Conservation (phyloP, 1,140 invertebrate genomes). For the Heliconius hewitsoni region DNA sequence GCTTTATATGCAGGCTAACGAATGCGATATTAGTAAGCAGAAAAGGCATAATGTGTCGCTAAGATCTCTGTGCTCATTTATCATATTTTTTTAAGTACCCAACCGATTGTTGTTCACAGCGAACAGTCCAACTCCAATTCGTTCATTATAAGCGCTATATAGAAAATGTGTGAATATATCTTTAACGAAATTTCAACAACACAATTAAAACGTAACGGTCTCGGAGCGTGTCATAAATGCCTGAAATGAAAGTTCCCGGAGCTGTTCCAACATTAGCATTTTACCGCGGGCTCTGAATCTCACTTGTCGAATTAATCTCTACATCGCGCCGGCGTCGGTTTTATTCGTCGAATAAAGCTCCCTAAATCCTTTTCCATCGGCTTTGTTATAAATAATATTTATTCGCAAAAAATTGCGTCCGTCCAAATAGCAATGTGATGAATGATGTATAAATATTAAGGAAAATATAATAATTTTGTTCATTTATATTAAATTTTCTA, state of each 20-base stretch:
- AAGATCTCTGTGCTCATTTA: no score
- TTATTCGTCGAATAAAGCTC: constrained; percentile 7
- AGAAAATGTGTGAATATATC: not conserved
- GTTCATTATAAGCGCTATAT: no score
- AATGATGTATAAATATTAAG: not conserved
- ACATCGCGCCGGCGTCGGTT: not conserved
- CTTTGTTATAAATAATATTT: constrained; percentile 11
- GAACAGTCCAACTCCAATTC: no score
- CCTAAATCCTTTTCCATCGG: constrained; percentile 8
- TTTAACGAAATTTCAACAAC: not conserved
- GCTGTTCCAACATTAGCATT: constrained; percentile 8
- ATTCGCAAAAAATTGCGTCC: not conserved
- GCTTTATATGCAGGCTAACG: no score
- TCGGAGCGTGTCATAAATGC: not conserved
- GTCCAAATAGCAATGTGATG: not conserved
- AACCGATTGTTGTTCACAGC: no score
- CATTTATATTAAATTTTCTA: constrained; percentile 1
- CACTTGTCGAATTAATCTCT: constrained; percentile 11
- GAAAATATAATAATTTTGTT: constrained; percentile 1
- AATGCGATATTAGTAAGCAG: no score
- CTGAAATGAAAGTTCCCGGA: not conserved
- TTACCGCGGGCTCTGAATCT: not conserved
- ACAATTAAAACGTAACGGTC: not conserved
- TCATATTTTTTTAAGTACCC: no score
- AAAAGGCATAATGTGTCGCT: no score